Percentiles rank a stretch among this genome's conserved stretches.
These are phyloP conservation scores for Trichonephila clavipes DNA, from an alignment of 1,140 invertebrate genomes.

Conservation along the genomic window DNA sequence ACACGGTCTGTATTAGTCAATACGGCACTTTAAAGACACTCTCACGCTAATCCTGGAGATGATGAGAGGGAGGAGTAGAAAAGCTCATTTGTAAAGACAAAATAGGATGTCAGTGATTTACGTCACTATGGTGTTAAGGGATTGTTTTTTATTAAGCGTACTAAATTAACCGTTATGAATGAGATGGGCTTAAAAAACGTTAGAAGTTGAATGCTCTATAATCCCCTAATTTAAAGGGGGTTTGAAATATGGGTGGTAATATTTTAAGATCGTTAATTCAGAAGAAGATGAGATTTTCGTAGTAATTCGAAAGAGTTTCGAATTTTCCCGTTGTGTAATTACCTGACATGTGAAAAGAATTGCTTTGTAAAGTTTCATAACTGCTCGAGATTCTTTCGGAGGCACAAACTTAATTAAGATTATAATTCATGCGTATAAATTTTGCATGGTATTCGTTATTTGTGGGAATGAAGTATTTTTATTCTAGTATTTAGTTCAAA, in stretches of 20 bases:
- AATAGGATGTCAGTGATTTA: conserved; percentile 12
- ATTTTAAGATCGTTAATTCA: background rate
- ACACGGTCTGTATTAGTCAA: conserved; percentile 32
- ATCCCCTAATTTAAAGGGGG: background rate
- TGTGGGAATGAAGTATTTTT: too few relatives aligned
- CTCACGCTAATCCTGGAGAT: background rate
- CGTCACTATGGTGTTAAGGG: background rate
- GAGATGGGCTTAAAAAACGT: background rate
- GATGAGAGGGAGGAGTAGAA: background rate
- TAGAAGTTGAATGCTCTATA: background rate
- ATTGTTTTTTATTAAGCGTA: conserved; percentile 17
- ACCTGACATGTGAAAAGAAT: too few relatives aligned
- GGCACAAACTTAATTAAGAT: too few relatives aligned
- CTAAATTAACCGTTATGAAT: background rate
- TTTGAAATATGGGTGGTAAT: background rate
- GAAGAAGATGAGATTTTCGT: background rate
- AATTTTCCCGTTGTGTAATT: too few relatives aligned
- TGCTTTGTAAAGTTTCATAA: too few relatives aligned
- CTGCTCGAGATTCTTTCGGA: too few relatives aligned
- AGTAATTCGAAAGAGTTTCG: too few relatives aligned
- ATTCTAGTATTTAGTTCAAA: too few relatives aligned
- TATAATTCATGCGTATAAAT: too few relatives aligned
- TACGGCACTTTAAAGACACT: conserved; percentile 18
- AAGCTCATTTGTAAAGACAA: conserved; percentile 26
- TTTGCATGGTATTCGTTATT: too few relatives aligned